These are phyloP conservation scores for Aphelinus certus DNA, from an alignment of 1,140 invertebrate genomes.

Conservation along the genomic window DNA sequence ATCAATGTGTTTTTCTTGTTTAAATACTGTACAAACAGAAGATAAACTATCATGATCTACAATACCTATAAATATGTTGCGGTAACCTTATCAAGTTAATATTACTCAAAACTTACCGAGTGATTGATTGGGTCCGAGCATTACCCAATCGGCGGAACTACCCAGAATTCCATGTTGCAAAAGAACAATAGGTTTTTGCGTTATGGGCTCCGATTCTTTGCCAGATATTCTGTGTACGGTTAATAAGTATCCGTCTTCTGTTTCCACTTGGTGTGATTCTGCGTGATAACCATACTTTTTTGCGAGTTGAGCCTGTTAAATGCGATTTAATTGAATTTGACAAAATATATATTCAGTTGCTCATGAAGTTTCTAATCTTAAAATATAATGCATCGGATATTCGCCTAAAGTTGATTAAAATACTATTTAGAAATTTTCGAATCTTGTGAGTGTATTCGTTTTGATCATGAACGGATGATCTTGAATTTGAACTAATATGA, in stretches of 20 bases:
- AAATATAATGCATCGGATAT: conserved; percentile 41
- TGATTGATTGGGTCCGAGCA: conserved; percentile 72
- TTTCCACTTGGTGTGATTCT: conserved; percentile 66
- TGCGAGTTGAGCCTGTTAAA: conserved; percentile 67
- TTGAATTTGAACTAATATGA: too few relatives aligned
- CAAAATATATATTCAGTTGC: not conserved
- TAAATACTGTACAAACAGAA: too few relatives aligned
- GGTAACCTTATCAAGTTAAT: too few relatives aligned
- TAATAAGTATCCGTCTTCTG: conserved; percentile 71
- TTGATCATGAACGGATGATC: too few relatives aligned
- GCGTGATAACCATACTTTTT: conserved; percentile 68
- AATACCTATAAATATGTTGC: too few relatives aligned
- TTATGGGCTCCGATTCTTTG: conserved; percentile 47
- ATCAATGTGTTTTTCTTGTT: too few relatives aligned
- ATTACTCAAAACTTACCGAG: conserved; percentile 53
- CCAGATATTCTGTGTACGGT: conserved; percentile 68
- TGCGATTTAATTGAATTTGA: not conserved
- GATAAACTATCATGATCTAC: too few relatives aligned
- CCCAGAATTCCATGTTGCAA: conserved; percentile 82
- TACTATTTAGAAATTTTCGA: too few relatives aligned
- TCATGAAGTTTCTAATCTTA: not conserved
- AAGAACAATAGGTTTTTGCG: conserved; percentile 62
- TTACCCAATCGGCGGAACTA: conserved; percentile 80
- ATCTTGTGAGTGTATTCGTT: too few relatives aligned
- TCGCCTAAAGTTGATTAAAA: not conserved